Evolutionary conservation across 2,888 invertebrate species (phyloP), one percentile per base, ranked within the genome.

Genomic region (Chymomyza fuscimana): DNA sequence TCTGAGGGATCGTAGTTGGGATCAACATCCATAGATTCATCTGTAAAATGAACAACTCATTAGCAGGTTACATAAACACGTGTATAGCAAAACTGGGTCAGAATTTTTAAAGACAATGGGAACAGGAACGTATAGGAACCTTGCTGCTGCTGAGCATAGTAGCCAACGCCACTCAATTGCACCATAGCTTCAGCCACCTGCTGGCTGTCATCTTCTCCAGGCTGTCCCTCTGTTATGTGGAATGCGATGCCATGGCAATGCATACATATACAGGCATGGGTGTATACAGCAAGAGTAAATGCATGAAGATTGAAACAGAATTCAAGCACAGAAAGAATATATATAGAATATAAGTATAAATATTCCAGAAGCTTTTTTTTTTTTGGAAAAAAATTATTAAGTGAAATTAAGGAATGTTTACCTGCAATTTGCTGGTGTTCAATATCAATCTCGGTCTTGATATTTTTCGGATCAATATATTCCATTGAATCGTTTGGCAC

Each of bases 1-100:
- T 96, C 97, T 0, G 96, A 96, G 0, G 97, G 96, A 92, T 97
- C 97, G 91, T 97, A 97, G 87, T 95, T 95, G 0, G 96, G 95
- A 92, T 96, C 96, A 25, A 95, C 94, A 80, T 95, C 95, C 92
- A 95, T 94, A 70, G 95, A 95, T 89, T 95, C 95, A 81, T 95
- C 95, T 94, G 71, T 3, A 81, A 88, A 60, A 90, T 89, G 72
- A 69, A 70, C 61, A 22, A 83, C 32, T 67, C 77, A 74, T 59
- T 65, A 25, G 15, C 5, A 63, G 10, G 0, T 10, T 51, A 69
- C 22, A 56, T 61, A 2, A n/a, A 52, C 52, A 36, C 15, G 2
- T n/a, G 22, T 46, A 51, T 16, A 9, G 16, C 40, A 59, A 22
- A 60, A 54, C 5, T 25, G 54, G 2, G 56, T 50, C 56, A 40